Base-by-base conservation (phyloP, 1,140 invertebrate genomes). In the Drosophila seguyi region DNA sequence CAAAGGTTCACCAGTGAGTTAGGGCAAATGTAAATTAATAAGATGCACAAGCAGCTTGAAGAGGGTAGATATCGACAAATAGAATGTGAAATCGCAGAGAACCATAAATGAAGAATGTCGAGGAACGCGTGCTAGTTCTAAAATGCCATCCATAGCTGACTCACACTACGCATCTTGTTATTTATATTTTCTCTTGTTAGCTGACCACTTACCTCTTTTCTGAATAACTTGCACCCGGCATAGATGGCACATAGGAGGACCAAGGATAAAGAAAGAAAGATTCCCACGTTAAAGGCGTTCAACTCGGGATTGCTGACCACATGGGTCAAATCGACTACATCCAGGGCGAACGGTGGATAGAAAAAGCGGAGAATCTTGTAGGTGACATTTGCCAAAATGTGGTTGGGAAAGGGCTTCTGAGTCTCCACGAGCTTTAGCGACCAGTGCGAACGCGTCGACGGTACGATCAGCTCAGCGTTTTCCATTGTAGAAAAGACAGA, bases 301-400 rank as follows among this genome's bases (percentile, higher is more conserved):
- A 50, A 16, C 27, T 65, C 20, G 22, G 73, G 73, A 50, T 39
- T 38, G 14, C 10, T 14, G 27, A 75, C 69, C 36, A 44, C 36
- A 2, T 34, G 50, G 11, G 29, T 45, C 11, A 75, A 13, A 10
- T 62, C 10, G 13, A 75, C 58, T 6, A 6, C 14, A 7, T 52
- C 25, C 14, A 57, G 1, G 11, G 42, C 69, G 14, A n/a, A 65
- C 13, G 73, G 73, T 3, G 73, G 69, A 36, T 74, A 75, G 6
- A 75, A 42, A 20, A 75, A 75, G 22, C 73, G 36, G 8, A 56
- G 8, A 5, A 75, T 7, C 41, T 74, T 75, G 29, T 31, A 63
- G 18, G 73, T 74, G 27, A 22, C 38, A 50, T 75, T 75, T 34
- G 68, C 68, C 16, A 63, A 0, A 6, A 29, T 42, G 7, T 47